Conservation (phyloP, 2,113 vertebrate species). For the zebrafish (Danio rerio) region GRCz12tu NC_133186.1:33865001-33865500, state of each 20-base stretch:
- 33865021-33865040: not conserved
- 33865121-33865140: not conserved
- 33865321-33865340: constrained; percentile 79
- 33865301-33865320: constrained; percentile 88
- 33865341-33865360: not conserved
- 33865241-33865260: constrained; percentile 73
- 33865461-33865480: no score
- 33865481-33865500: no score
- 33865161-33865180: not conserved
- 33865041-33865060: no score
- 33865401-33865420: no score
- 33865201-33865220: constrained; percentile 75
- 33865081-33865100: not conserved
- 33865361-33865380: no score
- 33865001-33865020: not conserved
- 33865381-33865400: no score
- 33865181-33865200: constrained; percentile 34
- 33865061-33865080: not conserved
- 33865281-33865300: constrained; percentile 76
- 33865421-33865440: no score
- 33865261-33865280: constrained; percentile 75
- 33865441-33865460: no score
- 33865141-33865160: not conserved
- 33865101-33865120: not conserved
- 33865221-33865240: constrained; percentile 74